Conservation (phyloP, 2,797 vertebrate species). For the Bradypodion pumilum region DNA sequence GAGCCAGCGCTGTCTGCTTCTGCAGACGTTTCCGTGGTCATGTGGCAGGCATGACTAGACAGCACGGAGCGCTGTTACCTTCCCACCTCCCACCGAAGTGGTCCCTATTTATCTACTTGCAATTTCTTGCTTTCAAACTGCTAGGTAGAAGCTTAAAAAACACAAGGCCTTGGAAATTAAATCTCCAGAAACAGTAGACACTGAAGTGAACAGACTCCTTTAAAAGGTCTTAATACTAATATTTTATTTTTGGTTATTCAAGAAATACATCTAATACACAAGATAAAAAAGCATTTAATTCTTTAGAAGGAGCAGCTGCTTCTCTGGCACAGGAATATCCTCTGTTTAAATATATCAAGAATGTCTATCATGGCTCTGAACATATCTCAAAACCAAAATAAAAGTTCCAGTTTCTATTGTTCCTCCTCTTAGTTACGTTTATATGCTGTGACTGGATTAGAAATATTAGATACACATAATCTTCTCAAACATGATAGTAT, state of each 20-base stretch:
- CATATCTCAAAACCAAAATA: slow-evolving; percentile 18
- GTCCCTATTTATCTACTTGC: no score
- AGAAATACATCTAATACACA: slow-evolving; percentile 25
- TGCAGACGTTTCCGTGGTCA: no score
- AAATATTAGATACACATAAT: background rate
- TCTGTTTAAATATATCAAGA: slow-evolving; percentile 24
- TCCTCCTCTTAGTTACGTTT: background rate
- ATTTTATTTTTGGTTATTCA: slow-evolving; percentile 21
- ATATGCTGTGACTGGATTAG: background rate
- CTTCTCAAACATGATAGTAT: background rate
- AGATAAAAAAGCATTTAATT: slow-evolving; percentile 19
- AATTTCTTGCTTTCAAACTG: no score
- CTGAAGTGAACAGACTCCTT: background rate
- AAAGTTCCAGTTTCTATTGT: background rate
- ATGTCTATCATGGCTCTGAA: background rate
- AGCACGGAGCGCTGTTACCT: no score
- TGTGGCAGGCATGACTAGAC: no score
- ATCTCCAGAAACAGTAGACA: background rate
- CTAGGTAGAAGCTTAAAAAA: background rate
- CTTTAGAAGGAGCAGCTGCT: slow-evolving; percentile 20
- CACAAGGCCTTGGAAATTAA: background rate
- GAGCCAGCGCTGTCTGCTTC: no score
- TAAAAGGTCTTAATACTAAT: background rate
- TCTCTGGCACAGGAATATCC: background rate
- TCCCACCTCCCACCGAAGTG: no score